Conservation (phyloP, 2,888 invertebrate genomes). For the Drosophila buzzatii region DNA sequence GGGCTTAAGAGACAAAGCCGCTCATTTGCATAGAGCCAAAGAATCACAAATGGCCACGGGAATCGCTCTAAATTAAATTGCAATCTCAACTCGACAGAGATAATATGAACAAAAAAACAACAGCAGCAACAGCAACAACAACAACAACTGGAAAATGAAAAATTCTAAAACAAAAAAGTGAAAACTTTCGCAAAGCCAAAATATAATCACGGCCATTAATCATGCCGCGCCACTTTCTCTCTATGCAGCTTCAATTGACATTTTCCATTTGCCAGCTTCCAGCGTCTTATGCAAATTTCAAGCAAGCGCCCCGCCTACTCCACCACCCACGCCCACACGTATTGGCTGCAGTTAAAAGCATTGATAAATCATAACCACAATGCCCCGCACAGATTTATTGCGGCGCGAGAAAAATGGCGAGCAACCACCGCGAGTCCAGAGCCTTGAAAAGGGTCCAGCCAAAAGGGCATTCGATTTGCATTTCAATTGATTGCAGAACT, state of each 20-base stretch:
- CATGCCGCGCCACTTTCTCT: slow-evolving; percentile 49
- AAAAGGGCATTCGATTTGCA: slow-evolving; percentile 34
- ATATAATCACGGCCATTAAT: slow-evolving; percentile 76
- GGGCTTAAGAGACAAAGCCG: slow-evolving; percentile 61
- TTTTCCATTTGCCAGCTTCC: slow-evolving; percentile 66
- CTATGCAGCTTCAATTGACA: slow-evolving; percentile 70
- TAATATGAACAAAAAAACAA: slow-evolving; percentile 44
- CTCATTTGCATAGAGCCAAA: slow-evolving; percentile 70
- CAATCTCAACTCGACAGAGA: slow-evolving; percentile 68
- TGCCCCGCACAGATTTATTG: slow-evolving; percentile 57
- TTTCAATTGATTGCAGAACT: slow-evolving; percentile 33
- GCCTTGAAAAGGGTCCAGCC: background rate
- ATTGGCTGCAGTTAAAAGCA: slow-evolving; percentile 80
- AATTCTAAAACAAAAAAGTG: slow-evolving; percentile 22
- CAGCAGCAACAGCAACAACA: slow-evolving; percentile 16
- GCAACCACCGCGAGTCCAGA: background rate
- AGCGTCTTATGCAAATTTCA: slow-evolving; percentile 39
- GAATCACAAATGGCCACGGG: slow-evolving; percentile 46
- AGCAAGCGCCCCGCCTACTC: background rate
- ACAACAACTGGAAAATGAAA: slow-evolving; percentile 11
- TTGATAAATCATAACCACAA: slow-evolving; percentile 80
- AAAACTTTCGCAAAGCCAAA: slow-evolving; percentile 26
- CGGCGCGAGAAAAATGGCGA: slow-evolving; percentile 27
- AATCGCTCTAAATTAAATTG: slow-evolving; percentile 78
- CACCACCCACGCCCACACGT: slow-evolving; percentile 13